Conservation (phyloP, 1,140 invertebrate species). For the Trichonephila clavipes region DNA sequence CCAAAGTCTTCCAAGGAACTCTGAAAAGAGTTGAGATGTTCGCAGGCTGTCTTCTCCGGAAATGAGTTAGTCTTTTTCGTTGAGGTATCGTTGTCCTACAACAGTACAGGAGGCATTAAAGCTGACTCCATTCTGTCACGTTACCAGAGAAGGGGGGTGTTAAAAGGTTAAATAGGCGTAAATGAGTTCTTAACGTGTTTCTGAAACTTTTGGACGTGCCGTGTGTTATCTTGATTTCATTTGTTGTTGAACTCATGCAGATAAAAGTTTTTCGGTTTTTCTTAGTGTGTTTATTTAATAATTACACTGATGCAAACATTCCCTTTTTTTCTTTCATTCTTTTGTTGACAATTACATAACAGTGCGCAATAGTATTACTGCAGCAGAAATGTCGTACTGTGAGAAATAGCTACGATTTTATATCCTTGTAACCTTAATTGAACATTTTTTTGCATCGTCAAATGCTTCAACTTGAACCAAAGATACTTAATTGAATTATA, state of each 20-base stretch:
- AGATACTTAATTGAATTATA: no score
- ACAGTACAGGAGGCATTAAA: background rate
- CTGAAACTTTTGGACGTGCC: background rate
- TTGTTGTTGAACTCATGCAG: background rate
- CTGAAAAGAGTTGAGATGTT: slow-evolving; percentile 6
- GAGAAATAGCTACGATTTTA: no score
- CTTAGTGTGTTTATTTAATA: no score
- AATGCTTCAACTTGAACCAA: no score
- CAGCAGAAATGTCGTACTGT: no score
- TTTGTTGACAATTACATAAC: no score
- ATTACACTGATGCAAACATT: no score
- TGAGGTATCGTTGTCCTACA: slow-evolving; percentile 2
- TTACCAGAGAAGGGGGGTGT: background rate
- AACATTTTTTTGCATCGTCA: no score
- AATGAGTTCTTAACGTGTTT: background rate
- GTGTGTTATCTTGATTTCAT: slow-evolving; percentile 1
- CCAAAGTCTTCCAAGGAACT: background rate
- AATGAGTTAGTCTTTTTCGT: slow-evolving; percentile 29
- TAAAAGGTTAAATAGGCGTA: slow-evolving; percentile 21
- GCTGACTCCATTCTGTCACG: background rate
- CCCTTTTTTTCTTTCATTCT: no score
- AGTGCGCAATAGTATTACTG: no score
- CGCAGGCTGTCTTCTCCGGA: background rate
- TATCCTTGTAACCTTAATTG: no score
- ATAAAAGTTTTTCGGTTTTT: background rate